Evolutionary conservation across 2,113 vertebrate genomes (phyloP).

Genomic region (Meleagris gallopavo): DNA sequence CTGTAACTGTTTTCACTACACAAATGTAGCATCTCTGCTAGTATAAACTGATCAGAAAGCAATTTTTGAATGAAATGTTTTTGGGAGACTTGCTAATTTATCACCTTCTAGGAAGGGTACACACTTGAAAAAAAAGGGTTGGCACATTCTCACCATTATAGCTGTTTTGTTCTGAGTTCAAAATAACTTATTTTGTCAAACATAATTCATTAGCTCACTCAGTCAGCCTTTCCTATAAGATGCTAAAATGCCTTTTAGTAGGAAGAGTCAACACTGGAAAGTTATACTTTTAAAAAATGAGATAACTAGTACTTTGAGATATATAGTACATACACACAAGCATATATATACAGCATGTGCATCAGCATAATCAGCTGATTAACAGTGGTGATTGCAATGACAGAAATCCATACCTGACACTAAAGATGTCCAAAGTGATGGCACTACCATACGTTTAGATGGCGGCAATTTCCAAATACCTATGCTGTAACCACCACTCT

Average conservation of each 20-base stretch:
- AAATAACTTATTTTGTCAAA: background rate
- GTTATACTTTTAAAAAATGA: background rate
- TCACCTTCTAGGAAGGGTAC: background rate
- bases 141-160: background rate
- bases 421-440: background rate
- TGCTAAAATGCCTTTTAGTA: background rate
- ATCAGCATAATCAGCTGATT: background rate
- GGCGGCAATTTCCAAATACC: background rate
- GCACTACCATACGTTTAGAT: background rate
- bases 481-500: background rate
- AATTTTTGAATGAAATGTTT: background rate
- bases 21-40: background rate
- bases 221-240: background rate
- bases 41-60: background rate
- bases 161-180: background rate
- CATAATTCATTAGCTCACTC: rapidly evolving
- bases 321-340: background rate
- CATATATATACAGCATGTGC: background rate
- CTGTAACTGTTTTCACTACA: background rate
- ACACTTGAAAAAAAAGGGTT: background rate
- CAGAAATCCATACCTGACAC: background rate
- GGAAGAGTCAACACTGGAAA: background rate
- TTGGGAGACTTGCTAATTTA: background rate
- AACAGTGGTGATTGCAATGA: background rate
- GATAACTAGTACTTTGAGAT: background rate